A percentile compares a stretch with the other conserved stretches of the same genome.
phyloP scores from a whole-genome alignment of 2,888 invertebrate genomes.

The Drosophila anceps region DNA sequence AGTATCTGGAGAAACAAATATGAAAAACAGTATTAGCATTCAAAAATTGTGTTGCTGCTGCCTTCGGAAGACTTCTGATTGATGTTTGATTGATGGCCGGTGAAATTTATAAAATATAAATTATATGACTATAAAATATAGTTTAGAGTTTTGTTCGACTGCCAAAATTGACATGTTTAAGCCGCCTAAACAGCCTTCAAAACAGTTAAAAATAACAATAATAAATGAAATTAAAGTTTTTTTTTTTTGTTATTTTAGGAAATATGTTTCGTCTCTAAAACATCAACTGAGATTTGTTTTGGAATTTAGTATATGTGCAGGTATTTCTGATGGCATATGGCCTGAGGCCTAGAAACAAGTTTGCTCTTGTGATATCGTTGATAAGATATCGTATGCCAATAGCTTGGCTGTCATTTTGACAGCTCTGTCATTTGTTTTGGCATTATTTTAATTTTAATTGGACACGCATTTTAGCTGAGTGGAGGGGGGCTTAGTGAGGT shows the following conservation, averaged over 20 bases:
- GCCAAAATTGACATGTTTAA: slow-evolving; percentile 32
- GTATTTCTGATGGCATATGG: slow-evolving; percentile 18
- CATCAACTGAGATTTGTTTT: slow-evolving; percentile 25
- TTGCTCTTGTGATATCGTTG: slow-evolving; percentile 67
- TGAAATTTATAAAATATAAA: slow-evolving; percentile 47
- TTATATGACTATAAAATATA: slow-evolving; percentile 24
- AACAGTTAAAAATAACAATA: neutral
- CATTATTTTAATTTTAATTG: slow-evolving; percentile 73
- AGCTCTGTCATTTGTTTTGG: slow-evolving; percentile 64
- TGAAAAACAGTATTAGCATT: slow-evolving; percentile 28
- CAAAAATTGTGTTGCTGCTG: slow-evolving; percentile 27
- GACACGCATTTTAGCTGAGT: slow-evolving; percentile 36
- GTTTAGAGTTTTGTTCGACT: slow-evolving; percentile 42
- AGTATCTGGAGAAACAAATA: neutral
- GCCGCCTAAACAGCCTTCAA: slow-evolving; percentile 48
- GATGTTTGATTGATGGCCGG: slow-evolving; percentile 67
- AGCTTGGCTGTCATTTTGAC: slow-evolving; percentile 49
- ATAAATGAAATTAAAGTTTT: neutral
- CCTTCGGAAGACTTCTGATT: slow-evolving; percentile 39
- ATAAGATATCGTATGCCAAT: slow-evolving; percentile 50
- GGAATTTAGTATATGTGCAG: slow-evolving; percentile 8
- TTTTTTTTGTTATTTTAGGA: neutral
- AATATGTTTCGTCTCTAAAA: slow-evolving; percentile 11
- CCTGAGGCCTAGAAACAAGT: slow-evolving; percentile 55
- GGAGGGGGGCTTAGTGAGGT: neutral